Conservation (phyloP, 2,888 invertebrate species). For the Dasysyrphus tricinctus region DNA sequence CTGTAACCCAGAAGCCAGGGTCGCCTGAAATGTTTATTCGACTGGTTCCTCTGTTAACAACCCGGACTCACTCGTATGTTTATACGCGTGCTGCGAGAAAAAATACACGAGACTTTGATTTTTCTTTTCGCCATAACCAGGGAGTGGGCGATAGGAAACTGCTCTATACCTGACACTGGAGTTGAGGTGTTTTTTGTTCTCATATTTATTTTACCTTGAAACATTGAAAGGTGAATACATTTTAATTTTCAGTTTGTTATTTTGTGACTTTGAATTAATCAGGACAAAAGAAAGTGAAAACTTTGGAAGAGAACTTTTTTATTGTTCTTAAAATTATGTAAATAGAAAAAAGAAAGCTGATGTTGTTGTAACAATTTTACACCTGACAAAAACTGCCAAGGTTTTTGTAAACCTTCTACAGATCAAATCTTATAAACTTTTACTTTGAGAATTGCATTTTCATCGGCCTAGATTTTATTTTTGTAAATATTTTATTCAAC, state of each 20-base stretch:
- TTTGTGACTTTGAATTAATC: neutral
- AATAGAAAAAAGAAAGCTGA: neutral
- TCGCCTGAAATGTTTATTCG: constrained; percentile 53
- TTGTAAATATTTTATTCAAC: too few relatives aligned
- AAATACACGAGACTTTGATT: neutral
- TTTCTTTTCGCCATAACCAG: neutral
- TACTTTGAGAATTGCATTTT: too few relatives aligned
- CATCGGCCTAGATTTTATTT: too few relatives aligned
- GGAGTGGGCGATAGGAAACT: constrained; percentile 1
- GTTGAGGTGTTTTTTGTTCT: neutral
- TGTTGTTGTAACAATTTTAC: neutral
- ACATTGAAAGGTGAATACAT: constrained; percentile 29
- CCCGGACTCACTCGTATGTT: constrained; percentile 5
- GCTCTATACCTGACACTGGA: constrained; percentile 10
- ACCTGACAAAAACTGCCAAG: neutral
- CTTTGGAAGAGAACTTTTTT: neutral
- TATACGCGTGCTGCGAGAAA: constrained; percentile 22
- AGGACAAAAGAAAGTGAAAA: constrained; percentile 18
- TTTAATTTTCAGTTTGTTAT: constrained; percentile 5
- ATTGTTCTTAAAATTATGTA: neutral
- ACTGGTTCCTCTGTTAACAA: constrained; percentile 28
- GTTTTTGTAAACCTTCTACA: neutral
- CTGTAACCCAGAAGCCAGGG: constrained; percentile 66
- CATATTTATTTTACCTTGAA: constrained; percentile 26
- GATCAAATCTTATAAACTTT: too few relatives aligned